Evolutionary conservation across 2,888 invertebrate genomes (phyloP).

Genomic region (Pyrrhosoma nymphula): DNA sequence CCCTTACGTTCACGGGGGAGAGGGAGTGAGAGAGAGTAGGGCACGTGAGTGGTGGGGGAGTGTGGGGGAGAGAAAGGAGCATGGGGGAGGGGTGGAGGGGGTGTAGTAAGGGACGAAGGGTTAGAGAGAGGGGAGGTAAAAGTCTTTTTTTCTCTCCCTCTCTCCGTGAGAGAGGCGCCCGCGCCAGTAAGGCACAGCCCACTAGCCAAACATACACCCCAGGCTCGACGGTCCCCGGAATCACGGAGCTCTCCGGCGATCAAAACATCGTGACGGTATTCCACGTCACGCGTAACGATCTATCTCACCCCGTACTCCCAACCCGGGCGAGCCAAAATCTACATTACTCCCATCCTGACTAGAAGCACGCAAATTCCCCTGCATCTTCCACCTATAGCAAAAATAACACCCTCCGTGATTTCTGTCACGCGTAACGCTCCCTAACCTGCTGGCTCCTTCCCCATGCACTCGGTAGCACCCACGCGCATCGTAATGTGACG

Average conservation of each 20-base stretch:
- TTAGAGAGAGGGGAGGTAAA: neutral
- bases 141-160: neutral
- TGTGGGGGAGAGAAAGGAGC: neutral
- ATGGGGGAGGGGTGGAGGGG: neutral
- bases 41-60: too few species aligned
- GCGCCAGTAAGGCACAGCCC: constrained; percentile 7
- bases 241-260: neutral
- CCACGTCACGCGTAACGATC: neutral
- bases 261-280: neutral
- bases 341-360: neutral
- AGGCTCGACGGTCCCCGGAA: neutral
- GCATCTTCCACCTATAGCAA: neutral
- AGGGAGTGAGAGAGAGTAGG: too few species aligned
- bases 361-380: neutral
- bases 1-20: neutral
- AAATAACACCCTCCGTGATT: neutral
- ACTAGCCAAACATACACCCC: neutral
- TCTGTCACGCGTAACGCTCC: too few species aligned
- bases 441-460: too few species aligned
- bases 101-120: neutral
- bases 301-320: neutral
- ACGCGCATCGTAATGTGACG: too few species aligned
- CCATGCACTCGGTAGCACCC: too few species aligned
- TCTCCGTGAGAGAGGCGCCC: neutral
- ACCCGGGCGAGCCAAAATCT: neutral